A percentile compares a stretch with the other conserved stretches of the same genome.
These are phyloP conservation scores for Ceraclea dissimilis DNA, from an alignment of 2,888 invertebrate genomes.

Conservation along the genomic window DNA sequence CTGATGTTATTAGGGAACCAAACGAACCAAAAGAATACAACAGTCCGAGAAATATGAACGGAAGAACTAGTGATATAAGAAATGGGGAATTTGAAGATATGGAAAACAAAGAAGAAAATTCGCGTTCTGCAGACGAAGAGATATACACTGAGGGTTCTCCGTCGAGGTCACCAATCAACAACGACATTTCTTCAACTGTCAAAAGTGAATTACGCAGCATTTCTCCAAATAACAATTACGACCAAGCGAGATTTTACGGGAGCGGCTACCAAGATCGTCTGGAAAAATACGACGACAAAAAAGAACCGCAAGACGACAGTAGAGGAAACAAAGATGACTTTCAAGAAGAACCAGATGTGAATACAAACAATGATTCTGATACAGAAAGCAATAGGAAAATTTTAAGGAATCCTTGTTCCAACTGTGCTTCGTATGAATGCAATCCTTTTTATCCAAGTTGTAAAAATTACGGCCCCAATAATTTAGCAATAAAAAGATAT, in stretches of 20 bases:
- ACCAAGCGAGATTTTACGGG: slow-evolving; percentile 10
- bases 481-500: slow-evolving; percentile 35
- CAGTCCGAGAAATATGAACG: background rate
- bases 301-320: slow-evolving; percentile 20
- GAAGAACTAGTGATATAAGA: slow-evolving; percentile 6
- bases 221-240: slow-evolving; percentile 18
- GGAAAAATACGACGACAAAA: slow-evolving; percentile 11
- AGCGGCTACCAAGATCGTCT: slow-evolving; percentile 14
- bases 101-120: slow-evolving; percentile 21
- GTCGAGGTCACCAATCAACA: slow-evolving; percentile 19
- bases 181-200: slow-evolving; percentile 15
- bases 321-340: slow-evolving; percentile 38
- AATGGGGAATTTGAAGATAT: slow-evolving; percentile 13
- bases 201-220: slow-evolving; percentile 23
- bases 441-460: slow-evolving; percentile 40
- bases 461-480: slow-evolving; percentile 34
- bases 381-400: slow-evolving; percentile 17
- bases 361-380: slow-evolving; percentile 20
- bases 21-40: slow-evolving; percentile 4
- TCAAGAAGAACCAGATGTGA: slow-evolving; percentile 27
- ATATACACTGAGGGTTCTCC: slow-evolving; percentile 24
- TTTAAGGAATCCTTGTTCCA: slow-evolving; percentile 40
- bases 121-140: slow-evolving; percentile 23
- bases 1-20: slow-evolving; percentile 1
- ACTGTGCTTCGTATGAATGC: slow-evolving; percentile 50